These are phyloP conservation scores for Nylanderia fulva DNA, from an alignment of 1,140 invertebrate genomes.

Conservation along the genomic window DNA sequence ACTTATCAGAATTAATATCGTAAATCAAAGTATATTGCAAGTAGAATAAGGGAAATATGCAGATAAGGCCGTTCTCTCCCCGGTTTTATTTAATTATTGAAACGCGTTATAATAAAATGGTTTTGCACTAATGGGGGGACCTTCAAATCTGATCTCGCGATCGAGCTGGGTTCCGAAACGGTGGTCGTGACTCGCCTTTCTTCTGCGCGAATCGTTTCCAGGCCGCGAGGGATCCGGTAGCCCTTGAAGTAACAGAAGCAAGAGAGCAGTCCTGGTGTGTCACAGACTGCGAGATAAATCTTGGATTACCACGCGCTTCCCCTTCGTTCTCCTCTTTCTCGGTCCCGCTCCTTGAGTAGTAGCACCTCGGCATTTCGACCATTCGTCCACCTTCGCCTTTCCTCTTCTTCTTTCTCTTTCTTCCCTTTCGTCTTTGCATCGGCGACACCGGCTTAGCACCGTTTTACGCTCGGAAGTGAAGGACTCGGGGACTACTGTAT, in stretches of 20 bases:
- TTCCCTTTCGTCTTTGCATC: constrained; percentile 9
- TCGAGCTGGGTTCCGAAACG: constrained; percentile 23
- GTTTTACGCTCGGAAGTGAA: constrained; percentile 78
- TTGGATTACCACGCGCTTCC: constrained; percentile 81
- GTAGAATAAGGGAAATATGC: neutral
- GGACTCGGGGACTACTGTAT: constrained; percentile 76
- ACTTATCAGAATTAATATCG: neutral
- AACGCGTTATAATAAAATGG: neutral
- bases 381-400: constrained; percentile 39
- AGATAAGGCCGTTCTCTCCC: neutral
- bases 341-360: constrained; percentile 59
- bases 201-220: constrained; percentile 32
- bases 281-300: constrained; percentile 83
- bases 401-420: constrained; percentile 7
- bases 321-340: constrained; percentile 37
- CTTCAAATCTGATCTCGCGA: constrained; percentile 16
- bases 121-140: neutral
- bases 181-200: constrained; percentile 3
- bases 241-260: constrained; percentile 68
- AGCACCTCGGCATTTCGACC: constrained; percentile 61
- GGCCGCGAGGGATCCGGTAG: constrained; percentile 66
- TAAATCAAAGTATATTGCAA: neutral
- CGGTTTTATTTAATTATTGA: constrained; percentile 1
- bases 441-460: constrained; percentile 80
- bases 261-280: constrained; percentile 70